phyloP scores from a whole-genome alignment of 2,888 invertebrate species.

The Hyppa rectilinea region DNA sequence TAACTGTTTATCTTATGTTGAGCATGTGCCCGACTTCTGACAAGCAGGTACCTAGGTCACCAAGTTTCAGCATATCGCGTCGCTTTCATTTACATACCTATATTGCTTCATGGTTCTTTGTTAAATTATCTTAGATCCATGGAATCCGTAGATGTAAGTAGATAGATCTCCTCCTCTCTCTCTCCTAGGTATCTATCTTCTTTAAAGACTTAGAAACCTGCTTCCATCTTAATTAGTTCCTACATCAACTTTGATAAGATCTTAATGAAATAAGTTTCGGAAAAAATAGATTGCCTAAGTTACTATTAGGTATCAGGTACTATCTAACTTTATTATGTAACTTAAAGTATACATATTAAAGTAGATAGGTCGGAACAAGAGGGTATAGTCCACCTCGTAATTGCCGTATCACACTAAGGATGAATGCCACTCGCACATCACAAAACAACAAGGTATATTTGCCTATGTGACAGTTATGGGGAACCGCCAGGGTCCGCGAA shows the following conservation, averaged over 20 bases:
- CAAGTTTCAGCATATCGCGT: neutral
- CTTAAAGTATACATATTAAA: neutral
- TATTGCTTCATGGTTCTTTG: neutral
- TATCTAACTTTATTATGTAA: neutral
- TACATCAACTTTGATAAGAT: slow-evolving; percentile 35
- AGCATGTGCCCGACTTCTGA: neutral
- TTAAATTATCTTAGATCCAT: neutral
- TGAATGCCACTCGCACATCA: neutral
- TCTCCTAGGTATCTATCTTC: too few species aligned
- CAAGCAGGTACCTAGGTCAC: neutral
- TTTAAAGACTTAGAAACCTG: too few species aligned
- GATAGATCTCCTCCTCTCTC: too few species aligned
- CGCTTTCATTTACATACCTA: neutral
- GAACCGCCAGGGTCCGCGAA: too few species aligned
- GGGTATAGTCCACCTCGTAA: neutral
- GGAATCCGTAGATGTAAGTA: neutral
- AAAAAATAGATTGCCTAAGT: slow-evolving; percentile 10
- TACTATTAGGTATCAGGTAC: slow-evolving; percentile 5
- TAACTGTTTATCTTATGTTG: neutral
- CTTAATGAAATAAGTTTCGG: slow-evolving; percentile 26
- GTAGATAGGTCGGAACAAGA: neutral
- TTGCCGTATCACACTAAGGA: neutral
- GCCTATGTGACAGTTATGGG: too few species aligned
- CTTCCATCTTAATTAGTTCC: slow-evolving; percentile 33
- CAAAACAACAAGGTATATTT: too few species aligned